Evolutionary conservation across 2,113 vertebrate genomes (phyloP).

Genomic region (Menura novaehollandiae): DNA sequence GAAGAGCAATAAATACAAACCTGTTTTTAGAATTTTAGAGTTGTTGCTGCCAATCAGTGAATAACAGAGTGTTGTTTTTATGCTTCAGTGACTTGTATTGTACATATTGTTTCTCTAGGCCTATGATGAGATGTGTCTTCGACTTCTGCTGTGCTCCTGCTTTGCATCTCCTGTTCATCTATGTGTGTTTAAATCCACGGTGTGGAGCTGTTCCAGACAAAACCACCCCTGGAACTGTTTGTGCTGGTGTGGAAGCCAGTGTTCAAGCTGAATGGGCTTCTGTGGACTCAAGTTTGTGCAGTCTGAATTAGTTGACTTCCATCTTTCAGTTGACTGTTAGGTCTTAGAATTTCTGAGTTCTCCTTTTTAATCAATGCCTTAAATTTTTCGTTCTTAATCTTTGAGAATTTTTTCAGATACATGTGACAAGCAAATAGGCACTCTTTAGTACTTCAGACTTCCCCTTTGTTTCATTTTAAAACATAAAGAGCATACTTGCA

Average conservation of each 20-base stretch:
- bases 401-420: background rate
- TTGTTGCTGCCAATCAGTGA: background rate
- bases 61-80: background rate
- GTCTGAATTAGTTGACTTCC: background rate
- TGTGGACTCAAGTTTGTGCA: background rate
- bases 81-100: background rate
- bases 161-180: background rate
- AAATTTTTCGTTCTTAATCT: background rate
- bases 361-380: background rate
- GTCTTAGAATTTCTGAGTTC: background rate
- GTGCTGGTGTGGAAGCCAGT: background rate
- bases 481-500: background rate
- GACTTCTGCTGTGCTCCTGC: background rate
- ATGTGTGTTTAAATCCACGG: background rate
- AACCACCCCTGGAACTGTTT: background rate
- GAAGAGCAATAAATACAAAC: background rate
- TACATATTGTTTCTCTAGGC: background rate
- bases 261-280: background rate
- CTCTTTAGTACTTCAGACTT: background rate
- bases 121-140: background rate
- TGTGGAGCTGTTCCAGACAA: background rate
- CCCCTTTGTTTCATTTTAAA: background rate
- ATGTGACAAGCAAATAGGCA: background rate
- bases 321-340: background rate
- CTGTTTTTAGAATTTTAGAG: background rate